Conservation (phyloP, 2,113 vertebrate genomes). For the Mungos mungo region DNA sequence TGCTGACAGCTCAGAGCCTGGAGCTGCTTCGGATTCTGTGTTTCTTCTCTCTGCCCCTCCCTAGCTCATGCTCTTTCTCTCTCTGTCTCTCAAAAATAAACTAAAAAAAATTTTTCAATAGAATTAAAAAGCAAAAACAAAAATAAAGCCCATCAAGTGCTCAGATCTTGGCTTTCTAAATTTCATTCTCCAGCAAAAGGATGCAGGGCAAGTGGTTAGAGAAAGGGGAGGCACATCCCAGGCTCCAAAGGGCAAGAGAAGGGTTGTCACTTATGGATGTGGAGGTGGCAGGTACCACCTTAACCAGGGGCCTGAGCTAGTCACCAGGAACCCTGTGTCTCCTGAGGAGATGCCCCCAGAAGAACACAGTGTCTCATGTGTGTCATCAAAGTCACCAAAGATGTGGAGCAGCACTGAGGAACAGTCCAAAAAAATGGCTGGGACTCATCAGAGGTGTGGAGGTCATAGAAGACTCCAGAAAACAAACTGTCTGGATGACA, state of each 20-base stretch:
- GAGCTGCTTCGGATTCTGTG: no score
- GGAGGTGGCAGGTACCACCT: neutral
- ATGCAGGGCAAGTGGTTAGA: neutral
- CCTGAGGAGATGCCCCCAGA: fast-evolving
- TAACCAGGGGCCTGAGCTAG: fast-evolving
- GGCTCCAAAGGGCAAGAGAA: neutral
- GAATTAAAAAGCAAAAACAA: no score
- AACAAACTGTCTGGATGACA: neutral
- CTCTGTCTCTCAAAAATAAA: no score
- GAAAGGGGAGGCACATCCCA: neutral
- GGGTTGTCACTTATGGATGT: neutral
- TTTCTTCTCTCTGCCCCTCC: no score
- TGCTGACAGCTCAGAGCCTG: no score
- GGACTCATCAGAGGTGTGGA: neutral
- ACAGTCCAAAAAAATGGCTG: neutral
- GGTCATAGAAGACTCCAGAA: neutral
- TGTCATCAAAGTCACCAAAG: neutral
- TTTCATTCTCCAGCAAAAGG: neutral
- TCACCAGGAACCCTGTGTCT: neutral
- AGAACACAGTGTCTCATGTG: no score
- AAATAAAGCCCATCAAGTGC: no score
- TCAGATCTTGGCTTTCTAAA: neutral
- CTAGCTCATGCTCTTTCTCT: no score
- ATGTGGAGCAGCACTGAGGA: neutral
- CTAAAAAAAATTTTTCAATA: no score